A percentile compares a stretch with the other conserved stretches of the same genome.
Evolutionary conservation across 1,140 invertebrate species (phyloP).

Genomic region (Helicorthomorpha holstii): DNA sequence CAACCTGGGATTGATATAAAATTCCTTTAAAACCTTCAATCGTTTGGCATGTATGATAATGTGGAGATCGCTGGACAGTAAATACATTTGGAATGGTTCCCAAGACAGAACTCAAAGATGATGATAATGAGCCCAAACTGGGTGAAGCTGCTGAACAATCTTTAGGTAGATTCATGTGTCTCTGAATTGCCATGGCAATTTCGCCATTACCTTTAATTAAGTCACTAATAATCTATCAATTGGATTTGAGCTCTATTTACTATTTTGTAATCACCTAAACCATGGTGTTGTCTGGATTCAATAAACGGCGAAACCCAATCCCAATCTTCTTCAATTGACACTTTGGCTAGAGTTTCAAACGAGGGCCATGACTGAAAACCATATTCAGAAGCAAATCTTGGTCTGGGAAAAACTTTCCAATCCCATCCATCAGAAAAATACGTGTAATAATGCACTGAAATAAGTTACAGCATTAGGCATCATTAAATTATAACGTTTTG

Average conservation of each 20-base stretch:
- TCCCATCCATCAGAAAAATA: conserved; percentile 69
- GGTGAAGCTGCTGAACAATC: not conserved
- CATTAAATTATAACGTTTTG: not conserved
- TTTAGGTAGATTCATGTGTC: not conserved
- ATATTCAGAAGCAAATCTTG: conserved; percentile 87
- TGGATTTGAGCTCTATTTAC: not conserved
- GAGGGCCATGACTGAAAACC: conserved; percentile 81
- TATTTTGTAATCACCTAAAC: conserved; percentile 13
- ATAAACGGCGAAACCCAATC: conserved; percentile 39
- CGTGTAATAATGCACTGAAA: conserved; percentile 77
- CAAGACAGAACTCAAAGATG: not conserved
- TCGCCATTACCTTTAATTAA: not conserved
- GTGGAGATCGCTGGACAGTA: too few species aligned
- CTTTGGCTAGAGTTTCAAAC: conserved; percentile 37
- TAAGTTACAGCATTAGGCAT: not conserved
- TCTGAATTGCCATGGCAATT: not conserved
- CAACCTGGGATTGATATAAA: conserved; percentile 14
- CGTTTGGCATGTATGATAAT: too few species aligned
- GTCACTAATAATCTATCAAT: not conserved
- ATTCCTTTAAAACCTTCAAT: conserved; percentile 12
- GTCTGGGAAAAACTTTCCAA: conserved; percentile 48
- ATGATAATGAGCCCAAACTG: not conserved
- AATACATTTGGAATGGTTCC: not conserved
- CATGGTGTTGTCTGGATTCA: conserved; percentile 64
- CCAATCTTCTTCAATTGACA: conserved; percentile 38